Evolutionary conservation across 2,888 invertebrate species (phyloP), one percentile per base, ranked within the genome.

Genomic region (Bugula neritina): DNA sequence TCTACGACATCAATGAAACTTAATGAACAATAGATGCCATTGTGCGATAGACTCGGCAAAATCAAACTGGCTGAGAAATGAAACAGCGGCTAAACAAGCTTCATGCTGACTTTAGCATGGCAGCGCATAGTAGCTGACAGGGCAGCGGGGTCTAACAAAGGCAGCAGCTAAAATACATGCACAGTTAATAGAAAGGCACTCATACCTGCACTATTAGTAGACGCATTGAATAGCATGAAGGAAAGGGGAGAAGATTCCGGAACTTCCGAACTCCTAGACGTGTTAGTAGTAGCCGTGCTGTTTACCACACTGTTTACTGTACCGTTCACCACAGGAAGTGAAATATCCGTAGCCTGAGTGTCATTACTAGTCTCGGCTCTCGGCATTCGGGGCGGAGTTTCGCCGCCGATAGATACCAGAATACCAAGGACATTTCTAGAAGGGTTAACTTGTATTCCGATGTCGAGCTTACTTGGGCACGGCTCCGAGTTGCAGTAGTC

Each of bases 391-490:
- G 17, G 10, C 43, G 5, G 43, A 43, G 10, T 43, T 5, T 10
- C n/a, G 21, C 3, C 31, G 27, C 63, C n/a, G 27, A 63, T 31
- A 31, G 63, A 63, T 13, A 63, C 34, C 3, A 13, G 63, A 31
- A 63, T 63, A 63, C 63, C 63, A 31, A 63, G 27, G 34, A 31
- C 5, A 3, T 3, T 31, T 63, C 34, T 17, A 10, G 23, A 17
- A n/a, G 13, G 29, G 43, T 54, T 25, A n/a, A 71, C 57, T 17
- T 55, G 29, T 21, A 57, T 29, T 25, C 31, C 63, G 29, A 54
- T 31, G 21, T 31, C 27, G 1, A 23, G n/a, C 74, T 75, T 74
- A 83, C 83, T 77, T 74, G 82, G 79, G 76, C 84, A 84, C 2
- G 75, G 76, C 58, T 74, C 75, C 2, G 73, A 69, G 69, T 79